Evolutionary conservation across 2,888 invertebrate genomes (phyloP).

Genomic region (Epinotia ramella): DNA sequence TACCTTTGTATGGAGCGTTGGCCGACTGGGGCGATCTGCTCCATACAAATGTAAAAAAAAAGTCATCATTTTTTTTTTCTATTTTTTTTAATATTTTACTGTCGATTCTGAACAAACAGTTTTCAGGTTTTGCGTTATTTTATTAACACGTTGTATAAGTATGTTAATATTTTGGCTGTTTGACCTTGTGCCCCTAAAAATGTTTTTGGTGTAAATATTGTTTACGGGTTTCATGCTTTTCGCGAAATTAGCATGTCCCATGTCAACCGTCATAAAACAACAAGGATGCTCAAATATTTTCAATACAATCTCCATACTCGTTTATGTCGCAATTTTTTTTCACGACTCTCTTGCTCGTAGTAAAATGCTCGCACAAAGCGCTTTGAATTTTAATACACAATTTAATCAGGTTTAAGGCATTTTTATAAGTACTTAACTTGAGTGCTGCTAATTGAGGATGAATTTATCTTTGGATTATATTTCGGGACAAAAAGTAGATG

Average conservation of each 20-base stretch:
- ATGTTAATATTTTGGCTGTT: neutral
- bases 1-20: too few relatives aligned
- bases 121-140: too few relatives aligned
- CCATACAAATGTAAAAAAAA: too few relatives aligned
- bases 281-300: conserved; percentile 24
- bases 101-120: too few relatives aligned
- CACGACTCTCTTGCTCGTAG: conserved; percentile 20
- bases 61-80: too few relatives aligned
- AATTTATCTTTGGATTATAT: neutral
- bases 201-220: conserved; percentile 8
- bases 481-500: too few relatives aligned
- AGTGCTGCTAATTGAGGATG: conserved; percentile 17
- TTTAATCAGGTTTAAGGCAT: conserved; percentile 36
- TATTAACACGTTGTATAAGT: too few relatives aligned
- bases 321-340: conserved; percentile 32
- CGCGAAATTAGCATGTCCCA: conserved; percentile 16
- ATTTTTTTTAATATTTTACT: too few relatives aligned
- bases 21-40: too few relatives aligned
- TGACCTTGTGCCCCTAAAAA: conserved; percentile 6
- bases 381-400: conserved; percentile 41
- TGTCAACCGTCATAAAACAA: conserved; percentile 29
- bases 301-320: conserved; percentile 41
- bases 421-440: conserved; percentile 18
- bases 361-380: conserved; percentile 22
- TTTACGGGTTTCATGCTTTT: conserved; percentile 6